phyloP scores from a whole-genome alignment of 1,140 invertebrate species.

The Galendromus occidentalis region DNA sequence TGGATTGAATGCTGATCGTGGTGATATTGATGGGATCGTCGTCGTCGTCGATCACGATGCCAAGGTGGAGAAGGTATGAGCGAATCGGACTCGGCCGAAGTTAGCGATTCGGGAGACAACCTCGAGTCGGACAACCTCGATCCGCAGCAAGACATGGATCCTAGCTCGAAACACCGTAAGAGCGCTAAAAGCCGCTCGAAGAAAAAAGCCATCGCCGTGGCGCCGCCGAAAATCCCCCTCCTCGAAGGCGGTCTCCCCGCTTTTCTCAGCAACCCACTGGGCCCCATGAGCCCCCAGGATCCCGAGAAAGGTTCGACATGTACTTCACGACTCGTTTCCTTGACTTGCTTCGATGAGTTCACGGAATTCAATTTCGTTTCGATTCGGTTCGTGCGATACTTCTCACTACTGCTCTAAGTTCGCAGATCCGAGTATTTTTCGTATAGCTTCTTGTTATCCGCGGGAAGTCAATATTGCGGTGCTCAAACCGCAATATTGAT shows the following conservation, averaged over 20 bases:
- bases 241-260: conserved; percentile 20
- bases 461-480: too few relatives aligned
- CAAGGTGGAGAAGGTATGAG: neutral
- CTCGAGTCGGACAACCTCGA: conserved; percentile 35
- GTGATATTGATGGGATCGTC: too few relatives aligned
- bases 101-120: conserved; percentile 15
- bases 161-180: conserved; percentile 52
- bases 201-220: conserved; percentile 56
- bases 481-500: too few relatives aligned
- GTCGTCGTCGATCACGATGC: too few relatives aligned
- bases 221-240: conserved; percentile 57
- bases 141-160: conserved; percentile 40
- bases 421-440: too few relatives aligned
- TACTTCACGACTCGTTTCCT: neutral
- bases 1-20: too few relatives aligned
- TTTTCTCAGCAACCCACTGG: neutral
- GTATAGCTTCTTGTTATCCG: too few relatives aligned
- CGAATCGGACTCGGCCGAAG: conserved; percentile 14
- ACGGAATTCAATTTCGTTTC: too few relatives aligned
- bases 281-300: conserved; percentile 1
- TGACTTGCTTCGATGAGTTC: too few relatives aligned
- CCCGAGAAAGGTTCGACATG: conserved; percentile 25
- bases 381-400: too few relatives aligned
- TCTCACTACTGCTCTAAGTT: too few relatives aligned
- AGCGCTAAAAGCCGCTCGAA: conserved; percentile 39